phyloP scores from a whole-genome alignment of 2,113 vertebrate species.

The Cephalopterus ornatus region DNA sequence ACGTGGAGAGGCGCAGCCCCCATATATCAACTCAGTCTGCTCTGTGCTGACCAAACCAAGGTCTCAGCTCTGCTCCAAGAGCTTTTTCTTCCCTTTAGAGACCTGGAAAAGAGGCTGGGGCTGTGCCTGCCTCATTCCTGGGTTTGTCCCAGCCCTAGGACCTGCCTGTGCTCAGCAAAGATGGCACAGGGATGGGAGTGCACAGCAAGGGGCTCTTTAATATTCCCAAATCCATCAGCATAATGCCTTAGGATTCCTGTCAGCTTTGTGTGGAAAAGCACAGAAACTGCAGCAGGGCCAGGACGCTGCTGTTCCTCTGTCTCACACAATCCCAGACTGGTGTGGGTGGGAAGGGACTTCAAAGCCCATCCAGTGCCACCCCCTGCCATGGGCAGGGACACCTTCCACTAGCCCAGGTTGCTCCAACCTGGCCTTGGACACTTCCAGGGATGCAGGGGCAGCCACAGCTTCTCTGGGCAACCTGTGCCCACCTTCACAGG shows the following conservation, averaged over 20 bases:
- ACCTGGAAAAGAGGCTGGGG: background rate
- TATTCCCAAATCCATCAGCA: background rate
- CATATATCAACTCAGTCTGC: background rate
- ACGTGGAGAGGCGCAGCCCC: background rate
- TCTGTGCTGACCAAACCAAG: background rate
- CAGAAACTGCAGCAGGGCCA: background rate
- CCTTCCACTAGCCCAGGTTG: background rate
- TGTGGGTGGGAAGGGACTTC: background rate
- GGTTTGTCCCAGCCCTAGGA: background rate
- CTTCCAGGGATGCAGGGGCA: background rate
- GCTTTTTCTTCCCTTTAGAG: background rate
- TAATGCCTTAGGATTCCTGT: background rate
- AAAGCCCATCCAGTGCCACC: rapidly evolving
- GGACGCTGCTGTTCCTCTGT: background rate
- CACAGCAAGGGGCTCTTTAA: background rate
- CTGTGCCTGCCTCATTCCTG: too few species aligned
- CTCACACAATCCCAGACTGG: background rate
- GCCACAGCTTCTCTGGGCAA: background rate
- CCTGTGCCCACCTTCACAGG: background rate
- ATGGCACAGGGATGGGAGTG: background rate
- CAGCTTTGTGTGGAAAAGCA: background rate
- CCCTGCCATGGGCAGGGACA: background rate
- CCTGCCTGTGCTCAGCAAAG: background rate
- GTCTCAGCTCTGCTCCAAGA: background rate
- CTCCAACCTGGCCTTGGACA: background rate